Evolutionary conservation across 2,113 vertebrate genomes (phyloP).

Genomic region (Macroglossus sobrinus): DNA sequence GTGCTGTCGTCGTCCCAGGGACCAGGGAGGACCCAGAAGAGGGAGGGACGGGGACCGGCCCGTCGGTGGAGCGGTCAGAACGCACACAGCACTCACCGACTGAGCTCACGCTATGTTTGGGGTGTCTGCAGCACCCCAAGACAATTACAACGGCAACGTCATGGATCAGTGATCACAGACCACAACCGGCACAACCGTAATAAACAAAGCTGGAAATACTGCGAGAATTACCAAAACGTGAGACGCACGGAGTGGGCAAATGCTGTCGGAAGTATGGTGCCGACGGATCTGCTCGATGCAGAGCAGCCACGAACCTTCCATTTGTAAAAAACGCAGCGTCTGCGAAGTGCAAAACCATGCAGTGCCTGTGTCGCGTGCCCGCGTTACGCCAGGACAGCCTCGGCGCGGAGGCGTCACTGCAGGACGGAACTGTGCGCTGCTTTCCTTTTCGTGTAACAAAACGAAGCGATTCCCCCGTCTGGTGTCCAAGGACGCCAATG

Average conservation of each 20-base stretch:
- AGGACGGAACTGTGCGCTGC: neutral
- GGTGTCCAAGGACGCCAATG: neutral
- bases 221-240: neutral
- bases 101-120: too few relatives aligned
- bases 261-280: neutral
- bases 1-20: too few relatives aligned
- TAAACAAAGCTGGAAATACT: neutral
- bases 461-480: neutral
- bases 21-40: neutral
- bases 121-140: neutral
- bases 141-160: neutral
- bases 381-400: neutral
- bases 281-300: rapidly evolving
- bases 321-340: neutral
- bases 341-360: neutral
- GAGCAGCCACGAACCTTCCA: neutral
- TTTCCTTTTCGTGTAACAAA: neutral
- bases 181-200: too few relatives aligned
- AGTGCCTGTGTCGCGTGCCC: neutral
- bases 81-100: neutral
- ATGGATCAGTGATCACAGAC: neutral
- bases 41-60: neutral
- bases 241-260: neutral
- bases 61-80: neutral
- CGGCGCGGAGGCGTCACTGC: neutral